phyloP scores from a whole-genome alignment of 2,888 invertebrate genomes.

The Apamea anceps region DNA sequence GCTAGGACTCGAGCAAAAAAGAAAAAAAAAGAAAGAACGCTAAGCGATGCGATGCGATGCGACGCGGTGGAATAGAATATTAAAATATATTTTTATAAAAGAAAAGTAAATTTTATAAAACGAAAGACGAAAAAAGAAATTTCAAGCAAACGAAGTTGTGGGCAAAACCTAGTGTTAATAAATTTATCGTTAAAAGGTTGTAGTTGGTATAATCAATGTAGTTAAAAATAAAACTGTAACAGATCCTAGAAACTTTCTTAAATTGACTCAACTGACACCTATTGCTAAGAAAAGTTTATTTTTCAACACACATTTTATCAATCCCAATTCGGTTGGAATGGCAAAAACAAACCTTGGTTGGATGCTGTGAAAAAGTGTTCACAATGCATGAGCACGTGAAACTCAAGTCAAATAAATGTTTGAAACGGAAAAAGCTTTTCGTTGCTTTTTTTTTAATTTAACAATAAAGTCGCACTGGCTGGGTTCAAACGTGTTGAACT shows the following conservation, averaged over 20 bases:
- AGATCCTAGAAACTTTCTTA: neutral
- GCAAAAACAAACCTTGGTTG: no score
- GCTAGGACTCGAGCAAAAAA: no score
- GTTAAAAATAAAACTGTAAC: neutral
- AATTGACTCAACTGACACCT: neutral
- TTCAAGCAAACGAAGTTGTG: no score
- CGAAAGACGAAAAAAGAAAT: no score
- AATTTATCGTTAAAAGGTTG: neutral
- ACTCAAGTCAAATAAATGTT: neutral
- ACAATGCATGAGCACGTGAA: neutral
- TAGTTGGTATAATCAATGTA: neutral
- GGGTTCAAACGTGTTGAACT: neutral
- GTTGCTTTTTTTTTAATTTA: constrained; percentile 3
- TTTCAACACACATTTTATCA: neutral
- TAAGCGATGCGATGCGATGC: no score
- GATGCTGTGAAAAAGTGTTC: neutral
- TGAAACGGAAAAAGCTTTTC: neutral
- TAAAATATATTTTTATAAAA: no score
- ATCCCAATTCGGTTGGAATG: no score
- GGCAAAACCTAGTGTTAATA: no score
- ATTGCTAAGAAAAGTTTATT: neutral
- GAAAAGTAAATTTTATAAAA: no score
- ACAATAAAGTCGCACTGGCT: neutral
- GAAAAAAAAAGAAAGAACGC: no score
- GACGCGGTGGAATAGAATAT: no score